A percentile compares a stretch with the other conserved stretches of the same genome.
These are phyloP conservation scores for Cyanoliseus patagonus DNA, from an alignment of 2,113 vertebrate species.

Conservation along the genomic window DNA sequence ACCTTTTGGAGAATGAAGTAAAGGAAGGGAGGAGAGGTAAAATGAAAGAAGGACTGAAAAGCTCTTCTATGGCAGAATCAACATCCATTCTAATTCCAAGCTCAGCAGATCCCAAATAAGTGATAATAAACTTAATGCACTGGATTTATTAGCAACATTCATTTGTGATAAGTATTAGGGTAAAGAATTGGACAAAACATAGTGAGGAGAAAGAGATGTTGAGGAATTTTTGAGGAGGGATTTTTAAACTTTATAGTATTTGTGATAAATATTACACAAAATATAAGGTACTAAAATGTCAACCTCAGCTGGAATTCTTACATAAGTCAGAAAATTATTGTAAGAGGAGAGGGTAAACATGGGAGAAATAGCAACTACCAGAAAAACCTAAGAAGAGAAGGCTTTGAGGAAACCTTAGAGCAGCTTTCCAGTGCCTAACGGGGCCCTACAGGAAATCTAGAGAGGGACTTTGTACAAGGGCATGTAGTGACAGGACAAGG, in stretches of 20 bases:
- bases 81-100: neutral
- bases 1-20: neutral
- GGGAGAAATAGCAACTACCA: neutral
- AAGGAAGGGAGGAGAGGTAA: neutral
- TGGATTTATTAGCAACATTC: neutral
- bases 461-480: neutral
- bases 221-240: neutral
- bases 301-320: neutral
- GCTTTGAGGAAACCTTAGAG: neutral
- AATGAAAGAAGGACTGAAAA: neutral
- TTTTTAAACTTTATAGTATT: neutral
- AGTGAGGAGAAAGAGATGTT: neutral
- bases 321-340: neutral
- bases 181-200: neutral
- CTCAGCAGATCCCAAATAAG: neutral
- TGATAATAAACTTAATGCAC: neutral
- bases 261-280: neutral
- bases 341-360: neutral
- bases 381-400: neutral
- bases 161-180: neutral
- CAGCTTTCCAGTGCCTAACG: neutral
- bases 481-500: neutral
- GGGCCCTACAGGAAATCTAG: neutral
- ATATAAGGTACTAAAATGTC: neutral
- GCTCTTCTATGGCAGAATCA: neutral